Evolutionary conservation across 2,888 invertebrate species (phyloP), one percentile per base, ranked within the genome.

Genomic region (Nephrotoma guestfalica): DNA sequence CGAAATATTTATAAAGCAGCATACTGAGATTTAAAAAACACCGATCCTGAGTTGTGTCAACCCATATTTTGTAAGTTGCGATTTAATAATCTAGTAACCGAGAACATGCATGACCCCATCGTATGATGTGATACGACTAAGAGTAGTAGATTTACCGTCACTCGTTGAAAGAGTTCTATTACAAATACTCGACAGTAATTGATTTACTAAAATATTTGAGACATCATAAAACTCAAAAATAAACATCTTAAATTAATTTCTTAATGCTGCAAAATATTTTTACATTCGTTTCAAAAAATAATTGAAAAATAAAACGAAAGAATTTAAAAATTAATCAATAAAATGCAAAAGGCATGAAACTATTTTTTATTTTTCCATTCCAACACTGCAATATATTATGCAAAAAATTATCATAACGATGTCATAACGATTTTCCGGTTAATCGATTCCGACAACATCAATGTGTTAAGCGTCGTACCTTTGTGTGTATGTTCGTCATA

Each of bases 271-370:
- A 71, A 71, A 43, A 71, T 30, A 9, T 3, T 71, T 71, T 71
- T 11, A 18, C 9, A 71, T 71, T 30, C 30, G 30, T 71, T 71
- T 30, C 9, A 71, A 6, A 51, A 11, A 71, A 71, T 71, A 71
- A 71, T 71, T 71, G 71, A 71, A 71, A 30, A 71, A 30, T 30
- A 71, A 11, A 57, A 71, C 11, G 30, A 18, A 71, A 71, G 30
- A 71, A 71, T 71, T 30, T 71, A 4, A 30, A 71, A 71, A 71
- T 71, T 71, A 71, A 71, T 71, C 71, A 84, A 84, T 84, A 84
- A 84, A 84, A 42, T 84, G 84, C 84, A 84, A 41, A 84, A 41
- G 84, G 84, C 84, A 84, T 84, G 84, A 41, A 84, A 41, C 42
- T 84, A 41, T 84, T 84, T 84, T 84, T 84, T 84, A 15, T 41